A percentile compares a stretch with the other conserved stretches of the same genome.
Conservation (phyloP, 2,888 invertebrate species). For the Epinotia nisella region DNA sequence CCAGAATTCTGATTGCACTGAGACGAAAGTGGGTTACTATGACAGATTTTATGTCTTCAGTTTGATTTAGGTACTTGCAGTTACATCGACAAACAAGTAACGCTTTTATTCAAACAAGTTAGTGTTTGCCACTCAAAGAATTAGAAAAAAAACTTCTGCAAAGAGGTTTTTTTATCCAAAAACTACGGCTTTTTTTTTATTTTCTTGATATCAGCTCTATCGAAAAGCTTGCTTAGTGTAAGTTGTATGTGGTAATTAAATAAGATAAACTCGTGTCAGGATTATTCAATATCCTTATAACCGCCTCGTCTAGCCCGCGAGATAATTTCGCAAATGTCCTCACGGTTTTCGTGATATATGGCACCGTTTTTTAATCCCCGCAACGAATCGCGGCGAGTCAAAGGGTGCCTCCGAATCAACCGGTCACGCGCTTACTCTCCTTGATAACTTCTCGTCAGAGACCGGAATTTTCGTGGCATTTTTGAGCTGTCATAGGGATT, state of each 20-base stretch:
- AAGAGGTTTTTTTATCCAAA: neutral
- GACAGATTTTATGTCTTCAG: constrained; percentile 8
- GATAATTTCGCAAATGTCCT: constrained; percentile 46
- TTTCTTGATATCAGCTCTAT: neutral
- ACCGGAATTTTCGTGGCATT: no score
- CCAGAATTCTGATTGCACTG: constrained; percentile 44
- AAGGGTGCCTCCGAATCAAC: constrained; percentile 57
- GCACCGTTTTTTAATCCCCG: constrained; percentile 58
- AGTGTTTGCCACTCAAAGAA: neutral
- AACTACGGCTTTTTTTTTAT: neutral
- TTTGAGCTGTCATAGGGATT: no score
- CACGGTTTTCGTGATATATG: constrained; percentile 49
- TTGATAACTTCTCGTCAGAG: constrained; percentile 54
- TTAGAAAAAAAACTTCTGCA: neutral
- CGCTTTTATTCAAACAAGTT: neutral
- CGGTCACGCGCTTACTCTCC: constrained; percentile 58
- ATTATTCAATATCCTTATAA: constrained; percentile 29
- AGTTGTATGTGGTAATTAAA: constrained; percentile 13
- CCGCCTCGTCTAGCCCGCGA: constrained; percentile 30
- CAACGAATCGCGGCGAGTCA: constrained; percentile 59
- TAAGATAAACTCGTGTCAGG: constrained; percentile 22
- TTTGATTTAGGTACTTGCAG: neutral
- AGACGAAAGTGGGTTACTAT: constrained; percentile 31
- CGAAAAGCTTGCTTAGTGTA: neutral
- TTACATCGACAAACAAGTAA: neutral